phyloP scores from a whole-genome alignment of 2,797 vertebrate species.

The Notolepis coatsorum region DNA sequence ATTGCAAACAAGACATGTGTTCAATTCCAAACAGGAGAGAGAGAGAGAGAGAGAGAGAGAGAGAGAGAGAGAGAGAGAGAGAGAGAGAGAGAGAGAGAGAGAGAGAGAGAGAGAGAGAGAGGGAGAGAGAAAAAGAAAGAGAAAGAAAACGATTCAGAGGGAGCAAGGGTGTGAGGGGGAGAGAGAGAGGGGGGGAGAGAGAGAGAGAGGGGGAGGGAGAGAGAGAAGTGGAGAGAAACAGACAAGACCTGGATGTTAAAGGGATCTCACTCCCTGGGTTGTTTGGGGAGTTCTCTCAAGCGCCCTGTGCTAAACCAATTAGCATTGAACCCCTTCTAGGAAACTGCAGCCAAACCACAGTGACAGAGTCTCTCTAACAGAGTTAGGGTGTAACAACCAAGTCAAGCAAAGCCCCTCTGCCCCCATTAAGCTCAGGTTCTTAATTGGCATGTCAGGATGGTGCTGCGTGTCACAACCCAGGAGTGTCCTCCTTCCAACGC shows the following conservation, averaged over 20 bases:
- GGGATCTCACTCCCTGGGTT: slow-evolving; percentile 69
- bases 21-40: slow-evolving; percentile 67
- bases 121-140: slow-evolving; percentile 41
- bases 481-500: slow-evolving; percentile 25
- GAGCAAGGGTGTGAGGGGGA: slow-evolving; percentile 11
- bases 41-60: slow-evolving; percentile 34
- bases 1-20: slow-evolving; percentile 71
- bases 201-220: slow-evolving; percentile 8
- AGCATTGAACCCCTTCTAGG: slow-evolving; percentile 79
- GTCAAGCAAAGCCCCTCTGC: slow-evolving; percentile 58
- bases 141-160: slow-evolving; percentile 37
- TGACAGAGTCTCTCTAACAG: slow-evolving; percentile 62
- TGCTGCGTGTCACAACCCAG: slow-evolving; percentile 43
- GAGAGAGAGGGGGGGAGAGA: slow-evolving; percentile 25
- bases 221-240: slow-evolving; percentile 50
- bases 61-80: slow-evolving; percentile 22
- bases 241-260: slow-evolving; percentile 79
- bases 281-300: slow-evolving; percentile 74
- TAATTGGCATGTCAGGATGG: slow-evolving; percentile 70
- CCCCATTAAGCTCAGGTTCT: slow-evolving; percentile 70
- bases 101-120: slow-evolving; percentile 53
- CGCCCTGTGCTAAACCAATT: slow-evolving; percentile 82
- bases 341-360: slow-evolving; percentile 71
- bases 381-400: slow-evolving; percentile 73
- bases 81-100: slow-evolving; percentile 39